A percentile compares a stretch with the other conserved stretches of the same genome.
These are phyloP conservation scores for Channa maculata DNA, from an alignment of 2,113 vertebrate species.

Conservation along the genomic window DNA sequence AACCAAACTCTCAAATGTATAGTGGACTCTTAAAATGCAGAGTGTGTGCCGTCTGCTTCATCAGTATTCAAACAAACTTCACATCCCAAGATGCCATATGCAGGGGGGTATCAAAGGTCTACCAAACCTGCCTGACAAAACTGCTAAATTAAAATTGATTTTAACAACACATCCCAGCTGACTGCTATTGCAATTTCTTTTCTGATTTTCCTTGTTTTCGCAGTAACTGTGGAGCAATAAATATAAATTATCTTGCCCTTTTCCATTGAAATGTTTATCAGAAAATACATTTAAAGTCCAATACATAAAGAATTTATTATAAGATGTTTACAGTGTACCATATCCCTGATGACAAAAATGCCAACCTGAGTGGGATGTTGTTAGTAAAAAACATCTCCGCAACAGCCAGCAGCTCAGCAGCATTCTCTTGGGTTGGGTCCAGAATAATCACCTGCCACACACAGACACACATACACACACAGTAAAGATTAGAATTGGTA, in stretches of 20 bases:
- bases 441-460: conserved; percentile 91
- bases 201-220: neutral
- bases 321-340: neutral
- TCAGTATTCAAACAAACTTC: conserved; percentile 58
- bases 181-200: neutral
- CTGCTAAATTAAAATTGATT: conserved; percentile 45
- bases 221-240: neutral
- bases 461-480: conserved; percentile 9
- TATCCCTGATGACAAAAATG: conserved; percentile 39
- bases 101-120: conserved; percentile 48
- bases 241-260: neutral
- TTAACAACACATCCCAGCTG: conserved; percentile 11
- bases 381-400: conserved; percentile 98
- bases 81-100: conserved; percentile 29
- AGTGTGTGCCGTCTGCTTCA: conserved; percentile 22
- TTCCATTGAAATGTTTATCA: neutral
- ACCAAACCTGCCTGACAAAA: conserved; percentile 40
- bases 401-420: conserved; percentile 89
- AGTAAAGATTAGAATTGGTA: conserved; percentile 9
- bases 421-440: conserved; percentile 89
- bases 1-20: neutral
- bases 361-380: conserved; percentile 93
- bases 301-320: neutral
- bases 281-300: neutral
- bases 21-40: conserved; percentile 43